Base-by-base conservation (phyloP, 2,113 vertebrate species). In the Speoplatyrhinus poulsoni region DNA sequence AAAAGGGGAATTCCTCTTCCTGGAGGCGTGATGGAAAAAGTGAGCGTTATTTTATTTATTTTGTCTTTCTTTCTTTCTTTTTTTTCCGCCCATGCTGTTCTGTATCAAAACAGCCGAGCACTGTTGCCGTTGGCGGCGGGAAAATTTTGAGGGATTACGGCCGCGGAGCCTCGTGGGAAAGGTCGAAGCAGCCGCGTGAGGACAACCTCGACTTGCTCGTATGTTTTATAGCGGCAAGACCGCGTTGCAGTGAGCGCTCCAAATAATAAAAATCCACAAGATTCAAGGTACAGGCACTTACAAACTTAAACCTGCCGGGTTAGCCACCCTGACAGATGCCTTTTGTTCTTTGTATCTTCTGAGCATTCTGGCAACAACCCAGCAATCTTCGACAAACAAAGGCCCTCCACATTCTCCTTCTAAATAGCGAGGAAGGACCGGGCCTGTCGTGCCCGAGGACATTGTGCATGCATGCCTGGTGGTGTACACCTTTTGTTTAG, bases 81-180 rank as follows among this genome's bases (percentile, higher is more conserved):
- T 15, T 53, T 53, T 76, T 69, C 65, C 16, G 63, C 75, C 80
- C 79, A 71, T 59, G 80, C 75, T 15, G 78, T 76, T 85, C 81
- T n/a, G 61, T 87, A 85, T 89, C 83, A 87, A 86, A 86, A 86
- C 85, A 84, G 82, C 75, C 72, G 15, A 76, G 76, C 48, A 63
- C 82, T 82, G 86, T 36, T 52, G 62, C 83, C 83, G 83, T 91
- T 88, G 84, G 87, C 84, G 74, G 79, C 85, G 83, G 84, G 89
- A 88, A 91, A 89, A 89, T 90, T 89, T 91, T 72, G 68, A 80
- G 82, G 85, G 88, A 91, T 90, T 91, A 90, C 73, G 65, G 73
- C 70, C 71, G 6, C 26, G 65, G 80, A 87, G 84, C 89, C 82
- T 85, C 87, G 86, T 90, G 88, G 86, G 90, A 89, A 90, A 76